Evolutionary conservation across 2,888 invertebrate genomes (phyloP).

Genomic region (Lissonota sp.): DNA sequence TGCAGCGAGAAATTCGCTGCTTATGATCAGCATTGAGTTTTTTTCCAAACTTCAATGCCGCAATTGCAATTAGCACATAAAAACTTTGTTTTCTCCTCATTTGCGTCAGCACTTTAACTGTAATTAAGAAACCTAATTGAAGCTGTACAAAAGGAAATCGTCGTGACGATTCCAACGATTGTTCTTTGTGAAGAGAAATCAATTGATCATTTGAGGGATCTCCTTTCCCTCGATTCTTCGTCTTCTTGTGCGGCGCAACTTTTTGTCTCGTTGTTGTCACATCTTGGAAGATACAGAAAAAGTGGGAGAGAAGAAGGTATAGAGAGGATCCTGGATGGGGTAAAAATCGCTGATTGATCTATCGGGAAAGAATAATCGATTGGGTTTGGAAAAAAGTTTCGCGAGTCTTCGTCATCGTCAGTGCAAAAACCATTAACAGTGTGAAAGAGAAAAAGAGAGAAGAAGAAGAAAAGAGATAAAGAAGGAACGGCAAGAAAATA

Average conservation of each 20-base stretch:
- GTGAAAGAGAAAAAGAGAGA: neutral
- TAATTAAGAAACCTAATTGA: conserved; percentile 24
- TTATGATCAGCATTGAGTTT: conserved; percentile 53
- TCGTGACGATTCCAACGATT: neutral
- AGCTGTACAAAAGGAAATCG: neutral
- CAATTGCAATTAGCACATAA: conserved; percentile 60
- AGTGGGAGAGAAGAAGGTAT: conserved; percentile 20
- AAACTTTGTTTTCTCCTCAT: conserved; percentile 26
- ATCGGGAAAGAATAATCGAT: conserved; percentile 49
- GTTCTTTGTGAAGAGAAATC: conserved; percentile 3
- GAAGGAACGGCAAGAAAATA: conserved; percentile 9
- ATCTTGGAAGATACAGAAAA: neutral
- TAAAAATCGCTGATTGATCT: conserved; percentile 56
- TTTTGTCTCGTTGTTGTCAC: conserved; percentile 18
- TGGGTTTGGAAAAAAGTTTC: conserved; percentile 43
- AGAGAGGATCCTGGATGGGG: conserved; percentile 4
- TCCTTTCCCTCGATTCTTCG: neutral
- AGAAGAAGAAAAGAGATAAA: conserved; percentile 13
- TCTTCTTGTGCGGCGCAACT: conserved; percentile 54
- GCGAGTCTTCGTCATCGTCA: conserved; percentile 5
- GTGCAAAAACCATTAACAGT: neutral
- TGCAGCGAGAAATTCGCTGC: conserved; percentile 23
- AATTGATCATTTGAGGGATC: conserved; percentile 1
- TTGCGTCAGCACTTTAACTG: conserved; percentile 23
- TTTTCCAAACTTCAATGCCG: conserved; percentile 52